Evolutionary conservation across 2,113 vertebrate species (phyloP), one percentile per base, ranked within the genome.

Genomic region (Melanotaenia duboulayi): DNA sequence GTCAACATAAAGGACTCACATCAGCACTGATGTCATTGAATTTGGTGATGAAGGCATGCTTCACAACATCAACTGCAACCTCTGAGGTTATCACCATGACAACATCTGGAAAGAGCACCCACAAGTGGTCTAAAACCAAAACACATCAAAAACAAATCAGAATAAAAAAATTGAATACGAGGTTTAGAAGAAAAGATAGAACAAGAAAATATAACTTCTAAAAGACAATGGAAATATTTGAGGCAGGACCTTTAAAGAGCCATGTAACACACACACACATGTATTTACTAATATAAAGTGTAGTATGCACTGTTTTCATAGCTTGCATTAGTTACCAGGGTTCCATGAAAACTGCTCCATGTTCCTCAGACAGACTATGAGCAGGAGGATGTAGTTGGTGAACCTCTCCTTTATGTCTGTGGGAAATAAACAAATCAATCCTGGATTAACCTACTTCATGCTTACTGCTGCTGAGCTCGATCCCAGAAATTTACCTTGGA

Each of bases 281-380:
- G 11, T 14, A 25, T 25, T 25, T 25, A 35, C 32, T 7, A 5
- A 35, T 35, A 35, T 19, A 11, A 0, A 35, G 16, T 54, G 16
- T n/a, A 16, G 2, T 32, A 14, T 44, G 6, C 19, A 28, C 16
- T 24, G 20, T 42, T 28, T 46, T 10, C 25, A 32, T 14, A 39
- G 50, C 22, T 25, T n/a, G 17, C 3, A 20, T 49, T 59, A 58
- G 54, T 91, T 91, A 98, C 97, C 98, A 85, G 96, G 95, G 87
- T 99, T 99, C 98, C 98, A 99, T 23, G 97, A 99, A 92, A 99
- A 99, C 89, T 99, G 98, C 77, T 99, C 98, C 98, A 99, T 99
- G 86, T 99, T 99, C 88, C 98, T 94, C 72, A 99, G 92, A 90
- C 98, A 99, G 35, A 99, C 97, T 56, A 99, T 99, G 78, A 99